These are phyloP conservation scores for Cistogaster globosa DNA, from an alignment of 2,888 invertebrate species.

Conservation along the genomic window DNA sequence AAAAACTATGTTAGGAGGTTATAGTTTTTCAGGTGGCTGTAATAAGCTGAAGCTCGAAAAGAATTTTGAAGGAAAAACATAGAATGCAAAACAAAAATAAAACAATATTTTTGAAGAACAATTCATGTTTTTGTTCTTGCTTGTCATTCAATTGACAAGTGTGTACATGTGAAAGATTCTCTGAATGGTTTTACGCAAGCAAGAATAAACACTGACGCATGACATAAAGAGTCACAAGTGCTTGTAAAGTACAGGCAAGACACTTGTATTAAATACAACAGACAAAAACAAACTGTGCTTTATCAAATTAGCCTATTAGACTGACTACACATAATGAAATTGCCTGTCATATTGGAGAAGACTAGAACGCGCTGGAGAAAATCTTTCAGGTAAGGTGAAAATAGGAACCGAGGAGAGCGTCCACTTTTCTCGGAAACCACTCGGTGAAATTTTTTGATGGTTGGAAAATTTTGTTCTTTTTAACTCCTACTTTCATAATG, in stretches of 20 bases:
- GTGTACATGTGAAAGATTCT: background rate
- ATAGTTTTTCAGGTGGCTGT: slow-evolving; percentile 52
- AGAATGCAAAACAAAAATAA: slow-evolving; percentile 10
- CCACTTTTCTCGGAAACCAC: too few species aligned
- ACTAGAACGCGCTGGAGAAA: too few species aligned
- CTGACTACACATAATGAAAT: too few species aligned
- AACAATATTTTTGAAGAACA: background rate
- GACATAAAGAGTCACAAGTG: slow-evolving; percentile 42
- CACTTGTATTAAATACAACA: slow-evolving; percentile 8
- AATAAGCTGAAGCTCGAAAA: background rate
- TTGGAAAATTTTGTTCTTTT: too few species aligned
- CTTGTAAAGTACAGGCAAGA: slow-evolving; percentile 39
- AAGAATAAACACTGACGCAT: slow-evolving; percentile 25
- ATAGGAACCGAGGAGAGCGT: too few species aligned
- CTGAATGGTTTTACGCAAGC: background rate
- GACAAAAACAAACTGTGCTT: background rate
- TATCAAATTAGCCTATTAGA: background rate
- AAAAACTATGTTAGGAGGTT: slow-evolving; percentile 67
- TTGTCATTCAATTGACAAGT: background rate
- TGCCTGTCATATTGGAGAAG: too few species aligned
- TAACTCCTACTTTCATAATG: too few species aligned
- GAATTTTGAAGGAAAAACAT: background rate
- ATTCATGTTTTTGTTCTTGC: slow-evolving; percentile 1
- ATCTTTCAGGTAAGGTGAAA: too few species aligned
- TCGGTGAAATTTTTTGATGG: too few species aligned